A percentile compares a stretch with the other conserved stretches of the same genome.
Conservation (phyloP, 2,888 invertebrate species). For the Amiota minor region DNA sequence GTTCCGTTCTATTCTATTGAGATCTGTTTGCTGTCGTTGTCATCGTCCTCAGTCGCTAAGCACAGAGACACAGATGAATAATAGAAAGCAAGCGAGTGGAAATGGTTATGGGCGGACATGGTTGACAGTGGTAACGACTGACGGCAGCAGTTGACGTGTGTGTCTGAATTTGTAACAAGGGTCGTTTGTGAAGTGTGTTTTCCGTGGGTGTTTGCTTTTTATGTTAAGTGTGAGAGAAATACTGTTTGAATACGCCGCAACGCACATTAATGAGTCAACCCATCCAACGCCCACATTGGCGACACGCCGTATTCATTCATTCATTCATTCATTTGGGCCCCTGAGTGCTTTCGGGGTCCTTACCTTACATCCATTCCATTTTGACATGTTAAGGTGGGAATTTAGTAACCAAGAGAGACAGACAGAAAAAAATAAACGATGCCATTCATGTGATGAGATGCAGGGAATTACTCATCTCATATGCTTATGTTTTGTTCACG, state of each 20-base stretch:
- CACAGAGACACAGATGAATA: neutral
- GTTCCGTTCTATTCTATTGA: slow-evolving; percentile 1
- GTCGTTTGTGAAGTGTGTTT: slow-evolving; percentile 16
- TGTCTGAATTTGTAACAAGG: slow-evolving; percentile 35
- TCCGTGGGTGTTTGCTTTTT: slow-evolving; percentile 23
- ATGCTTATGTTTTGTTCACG: neutral
- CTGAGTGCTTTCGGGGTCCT: neutral
- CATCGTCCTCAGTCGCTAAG: slow-evolving; percentile 28
- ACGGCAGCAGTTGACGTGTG: slow-evolving; percentile 27
- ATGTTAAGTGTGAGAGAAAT: slow-evolving; percentile 30
- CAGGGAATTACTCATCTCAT: neutral
- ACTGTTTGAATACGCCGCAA: slow-evolving; percentile 32
- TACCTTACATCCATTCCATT: neutral
- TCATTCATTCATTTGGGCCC: slow-evolving; percentile 18
- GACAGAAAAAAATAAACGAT: too few relatives aligned
- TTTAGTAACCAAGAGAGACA: slow-evolving; percentile 11
- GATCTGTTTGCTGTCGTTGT: slow-evolving; percentile 16
- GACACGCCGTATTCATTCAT: neutral
- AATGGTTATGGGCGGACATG: too few relatives aligned
- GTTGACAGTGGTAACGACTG: neutral
- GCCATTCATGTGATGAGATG: too few relatives aligned
- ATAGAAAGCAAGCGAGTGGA: neutral
- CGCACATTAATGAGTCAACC: slow-evolving; percentile 27
- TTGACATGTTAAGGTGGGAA: slow-evolving; percentile 3
- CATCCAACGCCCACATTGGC: slow-evolving; percentile 6